Percentiles rank a stretch among this genome's conserved stretches.
Evolutionary conservation across 1,140 invertebrate species (phyloP).

Genomic region (Archivesica marissinica): DNA sequence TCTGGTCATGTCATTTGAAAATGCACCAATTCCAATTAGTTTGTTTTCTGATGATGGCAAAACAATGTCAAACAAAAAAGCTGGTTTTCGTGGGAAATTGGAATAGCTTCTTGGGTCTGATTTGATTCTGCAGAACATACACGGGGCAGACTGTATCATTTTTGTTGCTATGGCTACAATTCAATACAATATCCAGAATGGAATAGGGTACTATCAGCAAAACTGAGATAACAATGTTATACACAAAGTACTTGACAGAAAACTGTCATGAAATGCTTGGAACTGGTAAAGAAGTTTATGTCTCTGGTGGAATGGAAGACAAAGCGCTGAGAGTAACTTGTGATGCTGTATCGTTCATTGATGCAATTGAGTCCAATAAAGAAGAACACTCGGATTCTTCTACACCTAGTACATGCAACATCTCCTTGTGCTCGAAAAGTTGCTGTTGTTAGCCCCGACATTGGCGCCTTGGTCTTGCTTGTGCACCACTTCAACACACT

Average conservation of each 20-base stretch:
- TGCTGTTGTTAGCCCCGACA: not conserved
- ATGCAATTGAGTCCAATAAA: not conserved
- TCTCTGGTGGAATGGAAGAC: not conserved
- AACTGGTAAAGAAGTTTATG: not conserved
- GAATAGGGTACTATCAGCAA: not conserved
- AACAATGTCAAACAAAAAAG: slow-evolving; percentile 10
- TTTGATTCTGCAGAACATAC: not conserved
- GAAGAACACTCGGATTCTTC: not conserved
- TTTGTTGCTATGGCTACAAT: slow-evolving; percentile 36
- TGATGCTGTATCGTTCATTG: not conserved
- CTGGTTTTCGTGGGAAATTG: not conserved
- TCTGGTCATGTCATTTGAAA: slow-evolving; percentile 19
- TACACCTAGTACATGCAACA: not conserved
- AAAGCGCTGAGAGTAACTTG: not conserved
- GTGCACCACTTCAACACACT: not conserved
- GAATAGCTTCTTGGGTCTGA: not conserved
- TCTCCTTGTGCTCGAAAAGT: not conserved
- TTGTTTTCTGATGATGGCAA: slow-evolving; percentile 30
- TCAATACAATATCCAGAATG: not conserved
- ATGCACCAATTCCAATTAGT: not conserved
- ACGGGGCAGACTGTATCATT: not conserved
- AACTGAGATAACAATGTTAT: not conserved
- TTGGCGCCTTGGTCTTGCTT: not conserved
- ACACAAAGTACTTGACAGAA: not conserved
- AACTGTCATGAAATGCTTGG: too few relatives aligned